A percentile compares a stretch with the other conserved stretches of the same genome.
Conservation (phyloP, 2,113 vertebrate genomes). For the Camelus bactrianus region DNA sequence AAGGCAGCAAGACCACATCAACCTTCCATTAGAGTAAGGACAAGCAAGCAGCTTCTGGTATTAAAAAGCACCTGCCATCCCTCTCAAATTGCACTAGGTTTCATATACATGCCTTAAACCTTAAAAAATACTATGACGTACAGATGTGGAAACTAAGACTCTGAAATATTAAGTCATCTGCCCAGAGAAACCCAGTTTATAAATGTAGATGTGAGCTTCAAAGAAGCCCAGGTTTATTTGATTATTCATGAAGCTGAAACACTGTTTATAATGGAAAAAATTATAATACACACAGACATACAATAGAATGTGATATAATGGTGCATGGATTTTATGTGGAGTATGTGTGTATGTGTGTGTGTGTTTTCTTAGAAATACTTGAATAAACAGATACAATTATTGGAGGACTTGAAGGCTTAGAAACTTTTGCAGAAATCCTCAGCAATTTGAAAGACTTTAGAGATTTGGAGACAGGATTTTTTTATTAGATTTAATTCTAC, state of each 20-base stretch:
- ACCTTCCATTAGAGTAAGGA: not conserved
- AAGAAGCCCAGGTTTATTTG: not conserved
- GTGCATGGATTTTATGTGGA: not conserved
- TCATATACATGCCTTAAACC: not conserved
- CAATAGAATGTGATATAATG: not conserved
- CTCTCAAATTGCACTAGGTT: not conserved
- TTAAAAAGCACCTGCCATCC: not conserved
- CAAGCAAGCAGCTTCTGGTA: not conserved
- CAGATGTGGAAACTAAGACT: not conserved
- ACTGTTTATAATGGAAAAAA: not conserved
- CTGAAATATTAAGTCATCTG: not conserved
- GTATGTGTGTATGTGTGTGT: fast-evolving
- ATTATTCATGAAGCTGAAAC: not conserved
- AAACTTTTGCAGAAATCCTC: conserved; percentile 46
- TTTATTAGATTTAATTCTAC: conserved; percentile 48
- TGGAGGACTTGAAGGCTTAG: conserved; percentile 32
- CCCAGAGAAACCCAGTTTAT: not conserved
- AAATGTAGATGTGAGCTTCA: not conserved
- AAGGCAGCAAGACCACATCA: not conserved
- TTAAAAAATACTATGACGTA: not conserved
- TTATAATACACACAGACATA: not conserved
- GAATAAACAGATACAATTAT: conserved; percentile 51
- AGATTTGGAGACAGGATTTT: conserved; percentile 33
- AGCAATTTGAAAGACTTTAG: conserved; percentile 52
- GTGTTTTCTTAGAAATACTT: conserved; percentile 25